Evolutionary conservation across 2,888 invertebrate genomes (phyloP), one percentile per base, ranked within the genome.

Genomic region (Horisme vitalbata): DNA sequence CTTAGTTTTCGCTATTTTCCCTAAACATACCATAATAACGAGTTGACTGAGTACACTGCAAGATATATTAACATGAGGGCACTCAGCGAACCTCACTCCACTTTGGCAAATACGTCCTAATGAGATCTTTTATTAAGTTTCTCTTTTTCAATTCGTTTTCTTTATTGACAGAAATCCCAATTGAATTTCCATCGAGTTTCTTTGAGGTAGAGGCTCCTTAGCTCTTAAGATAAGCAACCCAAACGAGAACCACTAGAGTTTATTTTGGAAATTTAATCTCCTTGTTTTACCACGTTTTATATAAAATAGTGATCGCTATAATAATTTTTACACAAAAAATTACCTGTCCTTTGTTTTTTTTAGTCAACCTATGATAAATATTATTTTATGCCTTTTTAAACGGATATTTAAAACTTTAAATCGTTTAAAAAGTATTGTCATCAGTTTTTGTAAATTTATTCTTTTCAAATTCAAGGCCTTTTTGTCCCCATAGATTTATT

Each of bases 61-160:
- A 52, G 53, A 60, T 61, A 56, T 44, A 57, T 56, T 59, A 51
- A 48, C 55, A 45, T 59, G 43, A 35, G 54, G 33, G 46, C 36
- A 33, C 49, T 53, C 56, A 50, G 35, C 33, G 15, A 10, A 45
- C 33, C 46, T 38, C 52, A 38, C 52, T 61, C 34, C 34, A 32
- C 45, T 45, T 54, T 45, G 46, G 54, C 44, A 55, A 59, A 61
- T 53, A 45, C 44, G 33, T 20, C 49, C 50, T 65, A 65, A 65
- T 57, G 58, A 62, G 53, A 32, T 55, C 33, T 41, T 54, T 51
- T 43, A 54, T 51, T 49, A 41, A 27, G 51, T 49, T 48, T 49
- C 36, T 34, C 34, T 39, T 47, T 43, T 44, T 44, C 37, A 32
- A 39, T 50, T 43, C 45, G 35, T 47, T 50, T 52, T 45, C 32